A percentile compares a stretch with the other conserved stretches of the same genome.
These are phyloP conservation scores for Pionites leucogaster DNA, from an alignment of 2,113 vertebrate species.

Conservation along the genomic window DNA sequence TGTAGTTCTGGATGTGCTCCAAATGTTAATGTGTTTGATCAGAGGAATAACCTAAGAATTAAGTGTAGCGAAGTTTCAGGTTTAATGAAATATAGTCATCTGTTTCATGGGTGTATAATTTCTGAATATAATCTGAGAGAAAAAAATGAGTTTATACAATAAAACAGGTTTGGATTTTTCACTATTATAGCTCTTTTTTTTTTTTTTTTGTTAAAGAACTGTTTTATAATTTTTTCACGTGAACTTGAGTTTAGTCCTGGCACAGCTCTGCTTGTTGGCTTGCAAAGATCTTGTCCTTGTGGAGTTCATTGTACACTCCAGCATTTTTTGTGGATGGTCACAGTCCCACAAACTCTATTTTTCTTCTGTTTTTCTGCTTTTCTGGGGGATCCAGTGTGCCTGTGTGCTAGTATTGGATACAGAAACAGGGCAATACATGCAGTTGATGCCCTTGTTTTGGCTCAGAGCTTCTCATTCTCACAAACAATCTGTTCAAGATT, in stretches of 20 bases:
- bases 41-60: background rate
- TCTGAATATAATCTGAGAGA: background rate
- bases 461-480: background rate
- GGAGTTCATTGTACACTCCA: background rate
- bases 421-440: rapidly evolving
- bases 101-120: background rate
- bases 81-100: background rate
- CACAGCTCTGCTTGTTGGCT: background rate
- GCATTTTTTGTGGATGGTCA: background rate
- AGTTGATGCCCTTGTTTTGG: background rate
- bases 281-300: background rate
- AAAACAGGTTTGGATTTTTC: background rate
- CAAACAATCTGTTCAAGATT: background rate
- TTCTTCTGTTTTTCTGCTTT: background rate
- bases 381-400: background rate
- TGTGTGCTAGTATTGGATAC: rapidly evolving
- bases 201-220: background rate
- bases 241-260: background rate
- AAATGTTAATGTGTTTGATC: background rate
- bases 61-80: background rate
- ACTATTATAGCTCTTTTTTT: background rate
- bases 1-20: background rate
- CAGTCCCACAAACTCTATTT: no score
- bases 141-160: background rate
- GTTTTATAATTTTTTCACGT: background rate